These are phyloP conservation scores for Drosophila ficusphila DNA, from an alignment of 1,140 invertebrate genomes.

Conservation along the genomic window DNA sequence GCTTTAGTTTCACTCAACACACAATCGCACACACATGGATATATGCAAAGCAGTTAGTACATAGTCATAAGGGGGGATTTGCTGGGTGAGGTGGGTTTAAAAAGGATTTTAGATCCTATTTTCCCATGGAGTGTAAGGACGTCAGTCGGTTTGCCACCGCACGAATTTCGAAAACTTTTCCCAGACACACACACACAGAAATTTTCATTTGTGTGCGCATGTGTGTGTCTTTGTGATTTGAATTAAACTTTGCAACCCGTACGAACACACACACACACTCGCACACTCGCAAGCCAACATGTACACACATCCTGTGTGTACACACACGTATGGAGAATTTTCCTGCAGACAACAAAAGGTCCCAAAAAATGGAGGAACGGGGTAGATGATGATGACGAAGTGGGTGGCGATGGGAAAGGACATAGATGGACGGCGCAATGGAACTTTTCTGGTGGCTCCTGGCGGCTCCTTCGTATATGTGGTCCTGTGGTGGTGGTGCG, in stretches of 20 bases:
- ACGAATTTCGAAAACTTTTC: conserved; percentile 78
- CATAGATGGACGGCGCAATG: conserved; percentile 33
- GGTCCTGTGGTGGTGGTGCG: background rate
- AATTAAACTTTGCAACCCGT: conserved; percentile 74
- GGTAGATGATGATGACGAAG: background rate
- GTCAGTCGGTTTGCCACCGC: conserved; percentile 76
- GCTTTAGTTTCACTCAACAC: conserved; percentile 55
- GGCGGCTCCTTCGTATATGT: conserved; percentile 13
- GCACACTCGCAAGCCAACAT: too few species aligned
- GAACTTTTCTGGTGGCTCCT: conserved; percentile 28
- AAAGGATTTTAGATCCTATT: conserved; percentile 80
- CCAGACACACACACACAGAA: conserved; percentile 52
- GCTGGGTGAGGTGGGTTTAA: conserved; percentile 11
- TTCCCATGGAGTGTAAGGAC: conserved; percentile 54
- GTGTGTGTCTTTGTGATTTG: conserved; percentile 79
- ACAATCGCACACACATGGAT: background rate
- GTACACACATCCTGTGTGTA: conserved; percentile 22
- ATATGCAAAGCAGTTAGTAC: background rate
- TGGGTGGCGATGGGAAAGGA: conserved; percentile 7
- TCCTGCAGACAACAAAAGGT: conserved; percentile 79
- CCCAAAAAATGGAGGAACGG: conserved; percentile 6
- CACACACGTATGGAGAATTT: conserved; percentile 71
- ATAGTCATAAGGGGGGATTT: conserved; percentile 9
- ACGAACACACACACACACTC: conserved; percentile 25
- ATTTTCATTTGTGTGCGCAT: conserved; percentile 60